phyloP scores from a whole-genome alignment of 2,888 invertebrate genomes.

The Hydriomena furcata region DNA sequence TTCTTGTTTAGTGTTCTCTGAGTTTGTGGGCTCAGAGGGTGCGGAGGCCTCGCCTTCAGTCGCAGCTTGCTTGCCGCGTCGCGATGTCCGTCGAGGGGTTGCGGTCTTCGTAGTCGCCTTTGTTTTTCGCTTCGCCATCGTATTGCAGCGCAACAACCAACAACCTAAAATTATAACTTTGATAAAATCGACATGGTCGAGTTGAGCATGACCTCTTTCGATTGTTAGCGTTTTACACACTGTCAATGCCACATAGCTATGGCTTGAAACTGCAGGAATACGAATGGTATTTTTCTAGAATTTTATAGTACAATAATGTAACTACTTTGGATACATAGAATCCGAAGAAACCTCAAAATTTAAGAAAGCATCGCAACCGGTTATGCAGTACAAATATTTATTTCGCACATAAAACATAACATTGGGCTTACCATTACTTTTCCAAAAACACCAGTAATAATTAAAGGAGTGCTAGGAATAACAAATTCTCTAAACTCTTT shows the following conservation, averaged over 20 bases:
- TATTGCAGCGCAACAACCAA: constrained; percentile 47
- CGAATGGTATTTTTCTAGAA: not conserved
- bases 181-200: constrained; percentile 38
- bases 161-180: constrained; percentile 56
- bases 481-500: not conserved
- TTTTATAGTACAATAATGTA: not conserved
- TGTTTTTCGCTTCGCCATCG: constrained; percentile 71
- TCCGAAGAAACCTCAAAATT: constrained; percentile 8
- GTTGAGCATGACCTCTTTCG: constrained; percentile 67
- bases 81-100: constrained; percentile 62
- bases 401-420: constrained; percentile 28
- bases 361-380: constrained; percentile 58
- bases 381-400: constrained; percentile 46
- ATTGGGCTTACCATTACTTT: constrained; percentile 63
- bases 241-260: constrained; percentile 64
- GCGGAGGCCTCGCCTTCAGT: constrained; percentile 56
- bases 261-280: not conserved
- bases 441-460: constrained; percentile 24
- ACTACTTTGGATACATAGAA: not conserved
- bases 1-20: constrained; percentile 33
- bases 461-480: not conserved
- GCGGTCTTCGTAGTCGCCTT: constrained; percentile 63
- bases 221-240: constrained; percentile 53
- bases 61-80: constrained; percentile 65
- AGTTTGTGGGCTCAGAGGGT: constrained; percentile 32